Conservation (phyloP, 2,888 invertebrate genomes). For the Icerya purchasi region DNA sequence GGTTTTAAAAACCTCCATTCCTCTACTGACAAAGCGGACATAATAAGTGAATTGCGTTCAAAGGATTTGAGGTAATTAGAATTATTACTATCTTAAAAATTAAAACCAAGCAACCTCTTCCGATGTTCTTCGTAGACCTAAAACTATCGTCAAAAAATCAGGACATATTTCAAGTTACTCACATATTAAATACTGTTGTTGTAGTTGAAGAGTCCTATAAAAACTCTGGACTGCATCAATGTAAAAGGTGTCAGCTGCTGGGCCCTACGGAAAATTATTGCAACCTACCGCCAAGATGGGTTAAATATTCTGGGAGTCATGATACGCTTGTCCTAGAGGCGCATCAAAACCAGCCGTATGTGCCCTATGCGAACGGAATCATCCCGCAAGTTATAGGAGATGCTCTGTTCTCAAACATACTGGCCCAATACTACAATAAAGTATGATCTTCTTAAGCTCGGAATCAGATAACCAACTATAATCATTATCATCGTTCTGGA, state of each 20-base stretch:
- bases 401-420: background rate
- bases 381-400: background rate
- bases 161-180: background rate
- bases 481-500: background rate
- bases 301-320: background rate
- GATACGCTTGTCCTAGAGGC: background rate
- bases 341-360: background rate
- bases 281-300: too few species aligned
- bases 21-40: background rate
- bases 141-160: background rate
- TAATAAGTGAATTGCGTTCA: background rate
- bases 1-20: background rate
- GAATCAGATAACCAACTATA: background rate
- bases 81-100: background rate
- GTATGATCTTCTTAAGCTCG: background rate
- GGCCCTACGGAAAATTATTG: too few species aligned
- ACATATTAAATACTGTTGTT: too few species aligned
- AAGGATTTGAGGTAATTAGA: background rate
- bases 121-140: background rate
- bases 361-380: too few species aligned
- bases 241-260: too few species aligned
- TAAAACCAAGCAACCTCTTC: background rate
- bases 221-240: background rate
- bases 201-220: background rate
- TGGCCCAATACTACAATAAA: background rate